phyloP scores from a whole-genome alignment of 1,140 invertebrate species.

The Pteromalus puparum region DNA sequence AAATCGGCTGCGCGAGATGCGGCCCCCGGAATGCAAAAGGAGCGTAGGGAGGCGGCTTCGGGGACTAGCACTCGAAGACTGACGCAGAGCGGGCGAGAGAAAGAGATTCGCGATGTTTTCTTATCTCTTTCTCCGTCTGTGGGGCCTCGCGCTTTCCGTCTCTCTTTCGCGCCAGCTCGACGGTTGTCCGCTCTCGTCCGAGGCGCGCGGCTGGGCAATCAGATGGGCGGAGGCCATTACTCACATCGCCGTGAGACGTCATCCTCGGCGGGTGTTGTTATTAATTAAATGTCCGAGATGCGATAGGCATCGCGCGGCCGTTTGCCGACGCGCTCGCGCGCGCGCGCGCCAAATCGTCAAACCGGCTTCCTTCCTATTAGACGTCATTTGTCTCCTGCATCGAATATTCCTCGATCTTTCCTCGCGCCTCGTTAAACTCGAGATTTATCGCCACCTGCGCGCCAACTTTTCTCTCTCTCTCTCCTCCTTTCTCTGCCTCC shows the following conservation, averaged over 20 bases:
- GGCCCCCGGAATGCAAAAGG: slow-evolving; percentile 11
- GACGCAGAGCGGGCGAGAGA: background rate
- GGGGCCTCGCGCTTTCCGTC: slow-evolving; percentile 5
- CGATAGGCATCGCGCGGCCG: slow-evolving; percentile 71
- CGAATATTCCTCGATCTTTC: slow-evolving; percentile 61
- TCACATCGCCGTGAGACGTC: slow-evolving; percentile 71
- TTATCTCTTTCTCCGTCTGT: slow-evolving; percentile 37
- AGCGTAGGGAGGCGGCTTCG: background rate
- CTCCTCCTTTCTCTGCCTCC: slow-evolving; percentile 25
- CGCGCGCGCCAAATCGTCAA: slow-evolving; percentile 65
- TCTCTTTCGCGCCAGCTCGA: background rate
- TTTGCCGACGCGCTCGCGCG: slow-evolving; percentile 42
- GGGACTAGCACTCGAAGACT: background rate
- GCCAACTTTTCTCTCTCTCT: slow-evolving; percentile 38
- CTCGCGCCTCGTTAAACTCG: slow-evolving; percentile 65
- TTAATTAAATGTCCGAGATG: slow-evolving; percentile 75
- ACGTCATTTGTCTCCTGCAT: slow-evolving; percentile 73
- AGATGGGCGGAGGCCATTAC: slow-evolving; percentile 73
- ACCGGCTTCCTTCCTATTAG: slow-evolving; percentile 67
- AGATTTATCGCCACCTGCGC: slow-evolving; percentile 68
- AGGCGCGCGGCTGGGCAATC: slow-evolving; percentile 58
- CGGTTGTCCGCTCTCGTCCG: slow-evolving; percentile 1
- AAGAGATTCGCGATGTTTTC: slow-evolving; percentile 27
- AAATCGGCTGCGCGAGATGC: slow-evolving; percentile 64
- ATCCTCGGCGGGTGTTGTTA: slow-evolving; percentile 73